These are phyloP conservation scores for Zingel zingel DNA, from an alignment of 2,113 vertebrate genomes.

Conservation along the genomic window DNA sequence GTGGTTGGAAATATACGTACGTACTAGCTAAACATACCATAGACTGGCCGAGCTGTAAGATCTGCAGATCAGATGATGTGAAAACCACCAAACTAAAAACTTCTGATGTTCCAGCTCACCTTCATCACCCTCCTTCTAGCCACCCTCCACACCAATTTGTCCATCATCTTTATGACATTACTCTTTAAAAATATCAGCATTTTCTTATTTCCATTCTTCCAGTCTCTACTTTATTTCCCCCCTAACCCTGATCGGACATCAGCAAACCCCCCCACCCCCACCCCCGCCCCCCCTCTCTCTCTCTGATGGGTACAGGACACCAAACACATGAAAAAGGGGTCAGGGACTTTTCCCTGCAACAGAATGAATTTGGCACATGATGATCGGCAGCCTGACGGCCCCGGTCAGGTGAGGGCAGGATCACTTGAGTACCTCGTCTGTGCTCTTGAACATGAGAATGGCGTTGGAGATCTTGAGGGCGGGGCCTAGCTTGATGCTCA, in stretches of 20 bases:
- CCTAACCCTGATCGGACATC: conserved; percentile 13
- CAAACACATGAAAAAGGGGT: conserved; percentile 76
- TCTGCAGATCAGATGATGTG: neutral
- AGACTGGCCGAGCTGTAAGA: neutral
- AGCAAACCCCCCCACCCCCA: neutral
- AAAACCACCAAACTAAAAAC: conserved; percentile 1
- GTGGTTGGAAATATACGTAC: conserved; percentile 10
- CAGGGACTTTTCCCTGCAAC: conserved; percentile 70
- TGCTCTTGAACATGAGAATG: conserved; percentile 99
- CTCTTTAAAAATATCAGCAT: conserved; percentile 2
- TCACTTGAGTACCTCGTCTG: conserved; percentile 96
- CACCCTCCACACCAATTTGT: neutral
- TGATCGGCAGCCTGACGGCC: conserved; percentile 34
- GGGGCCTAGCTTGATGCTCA: conserved; percentile 97
- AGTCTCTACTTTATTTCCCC: conserved; percentile 14
- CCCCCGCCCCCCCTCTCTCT: conserved; percentile 32
- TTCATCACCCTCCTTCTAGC: neutral
- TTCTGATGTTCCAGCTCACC: neutral
- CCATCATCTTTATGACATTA: neutral
- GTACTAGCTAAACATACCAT: neutral
- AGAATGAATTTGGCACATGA: conserved; percentile 79
- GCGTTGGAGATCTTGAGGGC: conserved; percentile 99
- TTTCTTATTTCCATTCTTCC: conserved; percentile 4
- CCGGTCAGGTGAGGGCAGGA: conserved; percentile 12
- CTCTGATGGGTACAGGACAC: conserved; percentile 83